These are phyloP conservation scores for Panopea generosa DNA, from an alignment of 2,888 invertebrate species.

Conservation along the genomic window DNA sequence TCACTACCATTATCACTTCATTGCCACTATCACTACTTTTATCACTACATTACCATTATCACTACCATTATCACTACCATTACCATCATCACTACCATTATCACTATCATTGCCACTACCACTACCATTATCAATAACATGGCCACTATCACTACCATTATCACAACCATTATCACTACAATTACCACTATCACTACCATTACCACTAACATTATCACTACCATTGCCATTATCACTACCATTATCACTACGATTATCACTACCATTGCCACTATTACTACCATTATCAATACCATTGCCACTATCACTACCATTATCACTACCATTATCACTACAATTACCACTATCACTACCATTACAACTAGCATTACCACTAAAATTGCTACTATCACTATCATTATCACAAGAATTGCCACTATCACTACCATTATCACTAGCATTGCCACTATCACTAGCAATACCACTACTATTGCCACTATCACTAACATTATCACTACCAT, in stretches of 20 bases:
- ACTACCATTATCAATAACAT: not conserved
- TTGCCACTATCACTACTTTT: slow-evolving; percentile 4
- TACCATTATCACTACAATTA: no score
- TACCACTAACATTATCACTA: slow-evolving; percentile 1
- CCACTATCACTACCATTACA: no score
- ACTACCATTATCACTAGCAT: no score
- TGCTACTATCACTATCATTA: no score
- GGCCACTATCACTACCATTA: slow-evolving; percentile 1
- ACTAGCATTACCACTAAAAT: no score
- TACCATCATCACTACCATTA: slow-evolving; percentile 5
- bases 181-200: slow-evolving; percentile 3
- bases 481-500: no score
- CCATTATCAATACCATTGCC: not conserved
- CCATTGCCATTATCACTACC: not conserved
- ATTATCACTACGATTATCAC: not conserved
- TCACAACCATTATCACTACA: not conserved
- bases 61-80: not conserved
- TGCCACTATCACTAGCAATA: no score
- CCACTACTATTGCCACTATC: no score
- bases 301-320: no score
- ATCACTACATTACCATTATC: not conserved
- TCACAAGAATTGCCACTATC: no score
- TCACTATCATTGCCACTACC: not conserved
- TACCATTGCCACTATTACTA: not conserved
- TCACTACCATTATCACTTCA: slow-evolving; percentile 5